Base-by-base conservation (phyloP, 2,797 vertebrate species). In the Morus bassanus region DNA sequence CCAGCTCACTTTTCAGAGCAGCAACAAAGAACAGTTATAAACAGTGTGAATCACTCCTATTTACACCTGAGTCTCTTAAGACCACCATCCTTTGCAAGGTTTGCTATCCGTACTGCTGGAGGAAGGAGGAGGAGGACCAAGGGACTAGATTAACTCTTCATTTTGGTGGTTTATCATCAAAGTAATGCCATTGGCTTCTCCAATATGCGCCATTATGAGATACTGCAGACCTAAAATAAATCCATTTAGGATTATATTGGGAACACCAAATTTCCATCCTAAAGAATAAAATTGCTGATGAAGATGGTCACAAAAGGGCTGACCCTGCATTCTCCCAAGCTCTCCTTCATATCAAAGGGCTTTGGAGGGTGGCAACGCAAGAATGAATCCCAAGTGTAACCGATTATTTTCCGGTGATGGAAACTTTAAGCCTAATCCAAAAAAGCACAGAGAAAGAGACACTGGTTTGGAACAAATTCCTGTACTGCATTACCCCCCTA, bases 401-500 rank as follows among this genome's bases (percentile, higher is more conserved):
- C 28, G 43, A 68, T 82, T 91, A 95, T 95, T 88, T 92, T 93
- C 82, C 91, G 96, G 79, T 64, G 50, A 84, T 79, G 91, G 92
- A 90, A 91, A 92, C 61, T 92, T 94, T 75, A 94, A 93, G 41
- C 11, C 83, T 94, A 96, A 89, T 93, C 78, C 76, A 95, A 93
- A 95, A 84, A 97, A 69, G 35, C 60, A 64, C 13, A 72, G 90
- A 95, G 86, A 89, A 63, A 81, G 67, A 97, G 78, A 96, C 54
- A 80, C 57, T 96, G 94, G 89, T 95, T 97, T 96, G 95, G 91
- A 97, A 97, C 16, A 74, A 79, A 96, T 91, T 97, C 73, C 73
- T 73, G 60, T 91, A 91, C 88, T 64, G 28, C 67, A 77, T 80
- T 51, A 67, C 37, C 69, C 59, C 45, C 63, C 70, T 77, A 77